phyloP scores from a whole-genome alignment of 2,888 invertebrate species.

The Drosophila niveifrons region DNA sequence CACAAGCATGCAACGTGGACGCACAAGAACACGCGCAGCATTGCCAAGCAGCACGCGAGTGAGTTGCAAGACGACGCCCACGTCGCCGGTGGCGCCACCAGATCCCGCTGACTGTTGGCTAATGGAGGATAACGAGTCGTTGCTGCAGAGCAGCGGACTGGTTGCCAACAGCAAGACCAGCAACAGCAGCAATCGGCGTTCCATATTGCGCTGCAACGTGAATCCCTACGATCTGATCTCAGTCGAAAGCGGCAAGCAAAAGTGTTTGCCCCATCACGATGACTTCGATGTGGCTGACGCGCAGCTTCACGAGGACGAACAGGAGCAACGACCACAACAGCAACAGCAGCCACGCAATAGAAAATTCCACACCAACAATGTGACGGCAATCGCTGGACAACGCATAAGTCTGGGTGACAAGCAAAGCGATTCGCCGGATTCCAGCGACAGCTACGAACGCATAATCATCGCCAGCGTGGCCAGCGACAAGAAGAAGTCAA shows the following conservation, averaged over 20 bases:
- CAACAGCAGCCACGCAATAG: constrained; percentile 30
- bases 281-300: constrained; percentile 86
- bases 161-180: constrained; percentile 13
- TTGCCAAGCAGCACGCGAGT: constrained; percentile 76
- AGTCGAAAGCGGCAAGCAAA: constrained; percentile 80
- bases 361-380: constrained; percentile 86
- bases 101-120: constrained; percentile 82
- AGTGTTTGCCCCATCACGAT: constrained; percentile 79
- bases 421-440: constrained; percentile 61
- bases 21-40: constrained; percentile 86
- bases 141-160: constrained; percentile 59
- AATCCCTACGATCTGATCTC: constrained; percentile 94
- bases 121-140: constrained; percentile 77
- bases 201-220: constrained; percentile 93
- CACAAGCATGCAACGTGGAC: constrained; percentile 85
- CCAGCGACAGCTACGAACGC: constrained; percentile 86
- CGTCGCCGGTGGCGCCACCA: constrained; percentile 30
- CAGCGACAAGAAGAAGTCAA: constrained; percentile 14
- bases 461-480: constrained; percentile 63
- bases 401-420: constrained; percentile 88
- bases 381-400: constrained; percentile 90
- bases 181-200: constrained; percentile 86
- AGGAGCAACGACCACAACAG: constrained; percentile 42
- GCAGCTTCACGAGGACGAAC: constrained; percentile 79
- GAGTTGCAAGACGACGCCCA: constrained; percentile 9